These are phyloP conservation scores for Serranochromis macrocephalus DNA, from an alignment of 2,113 vertebrate species.

Conservation along the genomic window DNA sequence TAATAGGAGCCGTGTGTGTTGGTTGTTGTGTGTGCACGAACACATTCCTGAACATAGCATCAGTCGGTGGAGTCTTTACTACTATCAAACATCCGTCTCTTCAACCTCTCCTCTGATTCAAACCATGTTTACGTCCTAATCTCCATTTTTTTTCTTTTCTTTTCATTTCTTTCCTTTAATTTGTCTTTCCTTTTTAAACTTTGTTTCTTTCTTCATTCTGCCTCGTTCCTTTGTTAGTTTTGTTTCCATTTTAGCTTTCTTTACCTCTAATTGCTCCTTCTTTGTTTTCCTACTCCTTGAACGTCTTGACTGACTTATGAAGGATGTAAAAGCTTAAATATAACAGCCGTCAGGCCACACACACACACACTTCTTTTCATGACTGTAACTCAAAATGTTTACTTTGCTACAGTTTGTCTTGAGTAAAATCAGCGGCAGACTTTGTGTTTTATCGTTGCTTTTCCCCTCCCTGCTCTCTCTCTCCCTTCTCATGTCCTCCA, in stretches of 20 bases:
- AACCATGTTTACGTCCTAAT: slow-evolving; percentile 56
- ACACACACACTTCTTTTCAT: not conserved
- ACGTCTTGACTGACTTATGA: not conserved
- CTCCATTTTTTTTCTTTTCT: not conserved
- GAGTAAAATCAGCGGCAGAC: not conserved
- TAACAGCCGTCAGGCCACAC: not conserved
- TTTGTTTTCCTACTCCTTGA: not conserved
- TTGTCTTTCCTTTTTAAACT: not conserved
- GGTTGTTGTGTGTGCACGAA: slow-evolving; percentile 19
- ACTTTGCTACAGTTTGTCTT: slow-evolving; percentile 11
- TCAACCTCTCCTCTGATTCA: slow-evolving; percentile 44
- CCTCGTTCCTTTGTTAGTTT: not conserved
- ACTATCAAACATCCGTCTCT: slow-evolving; percentile 46
- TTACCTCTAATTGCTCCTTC: not conserved
- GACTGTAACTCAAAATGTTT: slow-evolving; percentile 6
- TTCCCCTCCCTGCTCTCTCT: not conserved
- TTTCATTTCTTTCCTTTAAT: not conserved
- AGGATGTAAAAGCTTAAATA: not conserved
- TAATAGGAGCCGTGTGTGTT: slow-evolving; percentile 63
- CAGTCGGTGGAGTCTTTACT: slow-evolving; percentile 30
- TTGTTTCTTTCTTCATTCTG: not conserved
- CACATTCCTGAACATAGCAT: slow-evolving; percentile 55
- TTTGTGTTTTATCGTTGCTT: not conserved
- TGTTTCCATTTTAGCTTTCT: not conserved
- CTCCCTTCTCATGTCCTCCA: slow-evolving; percentile 33